Evolutionary conservation across 2,888 invertebrate species (phyloP).

Genomic region (Archips crataeganus): DNA sequence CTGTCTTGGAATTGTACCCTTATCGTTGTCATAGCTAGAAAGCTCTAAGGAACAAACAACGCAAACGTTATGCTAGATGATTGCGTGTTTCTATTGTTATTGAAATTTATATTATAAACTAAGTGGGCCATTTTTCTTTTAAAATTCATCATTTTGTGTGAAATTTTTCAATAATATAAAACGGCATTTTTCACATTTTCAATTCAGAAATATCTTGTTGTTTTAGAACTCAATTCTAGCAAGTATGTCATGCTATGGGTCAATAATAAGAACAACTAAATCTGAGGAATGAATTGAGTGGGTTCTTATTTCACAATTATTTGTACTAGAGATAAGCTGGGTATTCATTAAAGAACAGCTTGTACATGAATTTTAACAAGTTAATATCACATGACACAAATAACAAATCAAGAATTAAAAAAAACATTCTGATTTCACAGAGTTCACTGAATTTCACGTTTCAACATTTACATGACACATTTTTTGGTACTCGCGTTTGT

Average conservation of each 20-base stretch:
- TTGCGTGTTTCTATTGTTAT: background rate
- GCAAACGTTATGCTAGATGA: background rate
- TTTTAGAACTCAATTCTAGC: background rate
- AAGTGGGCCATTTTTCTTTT: too few relatives aligned
- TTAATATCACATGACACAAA: slow-evolving; percentile 43
- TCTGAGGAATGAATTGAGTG: slow-evolving; percentile 19
- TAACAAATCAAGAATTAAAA: slow-evolving; percentile 37
- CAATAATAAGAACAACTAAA: background rate
- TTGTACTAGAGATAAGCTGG: slow-evolving; percentile 6
- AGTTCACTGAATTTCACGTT: slow-evolving; percentile 31
- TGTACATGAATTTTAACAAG: slow-evolving; percentile 35
- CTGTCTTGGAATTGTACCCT: background rate
- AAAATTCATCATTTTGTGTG: too few relatives aligned
- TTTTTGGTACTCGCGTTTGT: slow-evolving; percentile 41
- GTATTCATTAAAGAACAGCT: slow-evolving; percentile 8
- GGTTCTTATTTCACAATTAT: background rate
- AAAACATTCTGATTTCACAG: slow-evolving; percentile 18
- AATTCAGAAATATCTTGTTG: background rate
- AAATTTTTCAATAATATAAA: background rate
- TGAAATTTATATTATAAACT: background rate
- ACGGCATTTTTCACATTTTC: slow-evolving; percentile 1
- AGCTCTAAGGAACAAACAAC: background rate
- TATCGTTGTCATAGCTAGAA: background rate
- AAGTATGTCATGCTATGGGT: slow-evolving; percentile 10
- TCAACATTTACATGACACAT: slow-evolving; percentile 39